Conservation (phyloP, 2,888 invertebrate species). For the Dasysyrphus albostriatus region DNA sequence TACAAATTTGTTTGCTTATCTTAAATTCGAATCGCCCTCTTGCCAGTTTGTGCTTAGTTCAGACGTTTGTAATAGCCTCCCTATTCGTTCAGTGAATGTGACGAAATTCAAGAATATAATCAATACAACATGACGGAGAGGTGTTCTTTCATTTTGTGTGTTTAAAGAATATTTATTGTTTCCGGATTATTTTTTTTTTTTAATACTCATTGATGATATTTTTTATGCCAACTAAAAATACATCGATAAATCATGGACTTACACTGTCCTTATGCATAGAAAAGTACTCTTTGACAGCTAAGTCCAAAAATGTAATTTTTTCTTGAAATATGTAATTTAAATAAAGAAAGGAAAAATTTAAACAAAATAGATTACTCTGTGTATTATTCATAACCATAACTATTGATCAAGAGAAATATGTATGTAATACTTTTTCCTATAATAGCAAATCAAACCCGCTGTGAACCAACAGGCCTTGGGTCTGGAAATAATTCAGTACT, state of each 20-base stretch:
- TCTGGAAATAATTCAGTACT: too few relatives aligned
- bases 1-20: conserved; percentile 41
- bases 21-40: conserved; percentile 54
- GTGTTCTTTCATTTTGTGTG: conserved; percentile 17
- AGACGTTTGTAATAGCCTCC: background rate
- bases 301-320: conserved; percentile 26
- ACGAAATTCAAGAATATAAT: conserved; percentile 46
- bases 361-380: background rate
- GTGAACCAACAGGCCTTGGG: too few relatives aligned
- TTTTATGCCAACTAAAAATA: conserved; percentile 26
- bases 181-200: conserved; percentile 37
- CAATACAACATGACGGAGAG: conserved; percentile 42
- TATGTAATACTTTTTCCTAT: too few relatives aligned
- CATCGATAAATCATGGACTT: conserved; percentile 47
- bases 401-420: too few relatives aligned
- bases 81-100: conserved; percentile 27
- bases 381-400: too few relatives aligned
- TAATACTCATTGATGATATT: conserved; percentile 26
- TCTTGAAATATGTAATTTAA: conserved; percentile 3
- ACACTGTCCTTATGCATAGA: background rate
- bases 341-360: background rate
- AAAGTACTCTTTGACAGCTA: background rate
- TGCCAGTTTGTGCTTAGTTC: background rate
- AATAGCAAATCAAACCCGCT: too few relatives aligned
- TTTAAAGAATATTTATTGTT: conserved; percentile 50